Evolutionary conservation across 2,113 vertebrate genomes (phyloP).

Genomic region (Nycticorax nycticorax): DNA sequence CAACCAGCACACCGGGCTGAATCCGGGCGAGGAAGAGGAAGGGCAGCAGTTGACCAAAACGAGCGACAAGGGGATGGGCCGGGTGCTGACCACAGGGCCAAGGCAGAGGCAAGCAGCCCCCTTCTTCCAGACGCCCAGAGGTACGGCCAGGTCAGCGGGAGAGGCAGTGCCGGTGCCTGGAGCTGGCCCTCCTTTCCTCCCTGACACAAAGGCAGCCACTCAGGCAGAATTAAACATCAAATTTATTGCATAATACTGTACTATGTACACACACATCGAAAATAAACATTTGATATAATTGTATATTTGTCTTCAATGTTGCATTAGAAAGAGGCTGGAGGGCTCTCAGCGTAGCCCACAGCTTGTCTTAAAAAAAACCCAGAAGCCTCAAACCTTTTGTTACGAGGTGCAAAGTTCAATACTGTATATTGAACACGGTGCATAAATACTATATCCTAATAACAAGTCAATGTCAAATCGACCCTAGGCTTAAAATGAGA

Average conservation of each 20-base stretch:
- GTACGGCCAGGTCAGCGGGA: accelerated
- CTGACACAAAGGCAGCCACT: neutral
- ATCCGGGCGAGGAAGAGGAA: neutral
- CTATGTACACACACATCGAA: slow-evolving; percentile 77
- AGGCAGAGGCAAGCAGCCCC: neutral
- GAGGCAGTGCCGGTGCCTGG: too few relatives aligned
- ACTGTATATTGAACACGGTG: slow-evolving; percentile 46
- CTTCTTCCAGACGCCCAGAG: neutral
- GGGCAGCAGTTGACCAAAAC: accelerated
- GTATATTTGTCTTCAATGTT: slow-evolving; percentile 70
- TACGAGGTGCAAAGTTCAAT: slow-evolving; percentile 54
- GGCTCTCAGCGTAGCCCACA: slow-evolving; percentile 61
- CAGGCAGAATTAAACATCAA: slow-evolving; percentile 64
- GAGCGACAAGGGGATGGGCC: accelerated
- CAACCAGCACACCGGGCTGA: accelerated
- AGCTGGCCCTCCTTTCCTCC: neutral
- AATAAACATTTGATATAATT: slow-evolving; percentile 78
- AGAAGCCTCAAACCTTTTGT: slow-evolving; percentile 67
- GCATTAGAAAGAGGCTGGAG: slow-evolving; percentile 73
- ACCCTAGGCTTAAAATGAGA: slow-evolving; percentile 67
- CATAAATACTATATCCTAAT: slow-evolving; percentile 74
- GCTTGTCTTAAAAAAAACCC: slow-evolving; percentile 61
- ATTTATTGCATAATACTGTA: slow-evolving; percentile 80
- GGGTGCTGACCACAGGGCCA: neutral
- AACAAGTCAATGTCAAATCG: slow-evolving; percentile 66